phyloP scores from a whole-genome alignment of 2,113 vertebrate species.

The Thunnus maccoyii region DNA sequence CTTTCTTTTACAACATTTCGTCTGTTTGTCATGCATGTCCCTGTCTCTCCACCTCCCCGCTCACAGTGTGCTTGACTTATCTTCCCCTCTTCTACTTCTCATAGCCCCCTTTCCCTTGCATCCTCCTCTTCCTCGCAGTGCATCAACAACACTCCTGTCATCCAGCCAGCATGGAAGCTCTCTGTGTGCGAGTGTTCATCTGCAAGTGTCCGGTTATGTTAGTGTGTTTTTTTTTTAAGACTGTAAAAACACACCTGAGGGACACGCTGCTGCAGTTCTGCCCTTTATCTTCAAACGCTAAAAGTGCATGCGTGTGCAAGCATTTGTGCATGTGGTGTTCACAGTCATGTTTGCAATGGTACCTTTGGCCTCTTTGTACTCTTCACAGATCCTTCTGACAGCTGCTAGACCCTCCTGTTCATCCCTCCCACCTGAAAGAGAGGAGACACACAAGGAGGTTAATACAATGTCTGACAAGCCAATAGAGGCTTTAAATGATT shows the following conservation, averaged over 20 bases:
- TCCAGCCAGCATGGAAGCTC: constrained; percentile 7
- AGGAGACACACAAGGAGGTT: constrained; percentile 42
- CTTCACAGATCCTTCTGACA: constrained; percentile 84
- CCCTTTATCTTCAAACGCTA: constrained; percentile 65
- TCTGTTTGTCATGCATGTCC: constrained; percentile 9
- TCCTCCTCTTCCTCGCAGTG: constrained; percentile 20
- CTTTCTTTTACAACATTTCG: constrained; percentile 21
- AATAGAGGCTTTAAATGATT: constrained; percentile 39
- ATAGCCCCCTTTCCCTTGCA: background rate
- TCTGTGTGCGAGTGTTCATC: constrained; percentile 27
- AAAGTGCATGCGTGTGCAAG: constrained; percentile 13
- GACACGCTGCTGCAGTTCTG: constrained; percentile 48
- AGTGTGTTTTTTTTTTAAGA: constrained; percentile 26
- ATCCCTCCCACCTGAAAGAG: constrained; percentile 84
- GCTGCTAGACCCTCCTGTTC: constrained; percentile 82
- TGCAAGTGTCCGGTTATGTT: constrained; percentile 40
- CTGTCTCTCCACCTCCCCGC: background rate
- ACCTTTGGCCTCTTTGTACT: constrained; percentile 88
- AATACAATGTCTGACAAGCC: constrained; percentile 41
- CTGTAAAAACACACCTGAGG: constrained; percentile 55
- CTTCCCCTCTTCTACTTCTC: background rate
- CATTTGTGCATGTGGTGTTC: constrained; percentile 7
- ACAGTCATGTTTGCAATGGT: constrained; percentile 31
- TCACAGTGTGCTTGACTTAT: constrained; percentile 4
- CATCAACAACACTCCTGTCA: constrained; percentile 31